Evolutionary conservation across 1,140 invertebrate species (phyloP), one percentile per base, ranked within the genome.

Genomic region (Anthonomus grandis): DNA sequence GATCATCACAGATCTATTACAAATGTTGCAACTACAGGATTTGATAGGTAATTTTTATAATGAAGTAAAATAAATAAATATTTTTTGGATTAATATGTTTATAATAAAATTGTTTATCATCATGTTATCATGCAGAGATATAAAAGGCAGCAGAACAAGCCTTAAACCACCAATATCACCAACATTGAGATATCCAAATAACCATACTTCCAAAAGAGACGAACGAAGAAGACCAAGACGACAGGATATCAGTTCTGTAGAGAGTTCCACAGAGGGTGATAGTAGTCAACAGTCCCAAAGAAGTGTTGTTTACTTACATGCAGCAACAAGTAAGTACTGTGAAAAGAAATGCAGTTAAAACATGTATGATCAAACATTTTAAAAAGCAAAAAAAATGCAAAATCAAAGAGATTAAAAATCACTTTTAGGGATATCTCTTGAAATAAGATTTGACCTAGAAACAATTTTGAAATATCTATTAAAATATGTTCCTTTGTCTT

Each of bases 221-320:
- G 51, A 60, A 21, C 19, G 49, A 41, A 52, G 51, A 8, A 55
- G 67, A 13, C 57, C 63, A 25, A 61, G 63, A 46, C 65, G 65
- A 47, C 69, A 70, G 18, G 69, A 73, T 54, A 64, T 70, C n/a
- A 72, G 70, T 63, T 73, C 70, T 0, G 60, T 72, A 2, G 83
- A 84, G 61, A 88, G 86, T 71, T 87, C 86, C 44, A 88, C 87
- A 3, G 86, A 89, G 68, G 87, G 86, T 6, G 87, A 89, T 62
- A 88, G 86, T 59, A 89, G 86, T 64, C 81, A 87, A 65, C 83
- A 86, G 62, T 88, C 86, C 17, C 87, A 89, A 65, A 79, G 86
- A 64, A 89, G 86, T 61, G 84, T 89, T 2, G 87, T 90, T 6
- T 90, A 89, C 70, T 74, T 90, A 27, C 88, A 90, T 66, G 87